Evolutionary conservation across 2,888 invertebrate species (phyloP).

Genomic region (Drosophila cracens): DNA sequence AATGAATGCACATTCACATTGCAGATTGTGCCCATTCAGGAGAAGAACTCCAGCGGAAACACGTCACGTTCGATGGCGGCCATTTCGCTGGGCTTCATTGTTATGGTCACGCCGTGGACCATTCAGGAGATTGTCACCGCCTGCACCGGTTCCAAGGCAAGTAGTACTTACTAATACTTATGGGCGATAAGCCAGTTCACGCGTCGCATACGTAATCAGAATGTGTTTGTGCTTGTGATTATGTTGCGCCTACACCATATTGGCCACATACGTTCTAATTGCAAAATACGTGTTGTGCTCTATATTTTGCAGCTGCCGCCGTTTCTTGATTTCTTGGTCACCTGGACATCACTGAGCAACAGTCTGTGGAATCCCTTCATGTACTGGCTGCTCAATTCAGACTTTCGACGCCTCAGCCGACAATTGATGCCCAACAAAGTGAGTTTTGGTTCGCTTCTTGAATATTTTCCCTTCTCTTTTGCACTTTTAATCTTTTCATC

Average conservation of each 20-base stretch:
- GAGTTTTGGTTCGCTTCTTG: constrained; percentile 74
- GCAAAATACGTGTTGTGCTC: constrained; percentile 1
- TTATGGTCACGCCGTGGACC: constrained; percentile 95
- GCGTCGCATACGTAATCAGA: constrained; percentile 62
- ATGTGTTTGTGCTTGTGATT: constrained; percentile 1
- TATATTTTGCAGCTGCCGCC: constrained; percentile 88
- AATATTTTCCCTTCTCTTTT: neutral
- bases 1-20: constrained; percentile 16
- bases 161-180: constrained; percentile 20
- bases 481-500: neutral
- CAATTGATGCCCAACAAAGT: constrained; percentile 92
- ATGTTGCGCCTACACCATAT: constrained; percentile 43
- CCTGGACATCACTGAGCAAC: constrained; percentile 94
- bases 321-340: constrained; percentile 92
- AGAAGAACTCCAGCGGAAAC: constrained; percentile 89
- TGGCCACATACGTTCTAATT: constrained; percentile 31
- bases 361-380: constrained; percentile 96
- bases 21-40: constrained; percentile 84
- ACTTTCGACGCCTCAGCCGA: constrained; percentile 92
- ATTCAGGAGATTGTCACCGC: constrained; percentile 96
- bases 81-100: constrained; percentile 95
- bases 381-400: constrained; percentile 94
- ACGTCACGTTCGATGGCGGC: constrained; percentile 96
- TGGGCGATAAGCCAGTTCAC: constrained; percentile 5
- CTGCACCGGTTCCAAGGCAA: constrained; percentile 93